Percentiles rank a stretch among this genome's conserved stretches.
phyloP scores from a whole-genome alignment of 2,113 vertebrate species.

The Peromyscus californicus region DNA sequence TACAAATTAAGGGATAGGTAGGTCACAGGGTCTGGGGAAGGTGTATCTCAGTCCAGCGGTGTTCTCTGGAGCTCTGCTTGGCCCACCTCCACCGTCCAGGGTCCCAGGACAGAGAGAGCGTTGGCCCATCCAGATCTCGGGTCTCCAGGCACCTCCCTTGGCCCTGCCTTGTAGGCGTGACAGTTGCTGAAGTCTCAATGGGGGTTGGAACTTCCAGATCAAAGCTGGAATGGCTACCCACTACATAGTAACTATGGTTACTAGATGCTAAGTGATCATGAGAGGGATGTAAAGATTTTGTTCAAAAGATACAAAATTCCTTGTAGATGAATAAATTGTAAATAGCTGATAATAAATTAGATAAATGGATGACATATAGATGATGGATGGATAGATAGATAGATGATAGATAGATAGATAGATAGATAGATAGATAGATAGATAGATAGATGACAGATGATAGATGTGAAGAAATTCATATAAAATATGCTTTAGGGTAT shows the following conservation, averaged over 20 bases:
- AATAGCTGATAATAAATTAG: background rate
- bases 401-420: background rate
- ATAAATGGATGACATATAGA: background rate
- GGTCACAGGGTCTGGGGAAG: too few species aligned
- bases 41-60: too few species aligned
- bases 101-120: too few species aligned
- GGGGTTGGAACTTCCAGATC: too few species aligned
- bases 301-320: background rate
- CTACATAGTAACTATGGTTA: background rate
- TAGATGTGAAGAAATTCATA: background rate
- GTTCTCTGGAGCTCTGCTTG: too few species aligned
- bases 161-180: too few species aligned
- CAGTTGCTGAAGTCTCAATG: too few species aligned
- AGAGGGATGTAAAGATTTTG: background rate
- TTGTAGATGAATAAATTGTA: background rate
- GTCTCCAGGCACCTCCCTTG: too few species aligned
- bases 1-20: too few species aligned
- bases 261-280: fast-evolving
- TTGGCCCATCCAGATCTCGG: too few species aligned
- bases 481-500: background rate
- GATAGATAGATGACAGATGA: background rate
- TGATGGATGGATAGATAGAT: background rate
- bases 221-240: too few species aligned
- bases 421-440: background rate
- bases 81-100: too few species aligned